Evolutionary conservation across 2,113 vertebrate genomes (phyloP), one percentile per base, ranked within the genome.

Genomic region (Salvator merianae): DNA sequence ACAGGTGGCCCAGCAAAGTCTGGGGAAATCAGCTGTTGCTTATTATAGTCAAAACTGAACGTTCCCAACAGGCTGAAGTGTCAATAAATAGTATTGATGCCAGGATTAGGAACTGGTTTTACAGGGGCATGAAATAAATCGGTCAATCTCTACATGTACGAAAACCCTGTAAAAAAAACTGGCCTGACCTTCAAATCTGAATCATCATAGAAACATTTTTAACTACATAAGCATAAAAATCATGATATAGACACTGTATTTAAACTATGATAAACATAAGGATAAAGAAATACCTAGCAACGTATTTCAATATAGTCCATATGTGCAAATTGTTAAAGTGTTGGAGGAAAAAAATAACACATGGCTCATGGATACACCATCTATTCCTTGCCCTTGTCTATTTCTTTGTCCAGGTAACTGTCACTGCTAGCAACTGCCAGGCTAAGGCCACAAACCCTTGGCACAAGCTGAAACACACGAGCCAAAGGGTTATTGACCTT

Each of bases 1-100:
- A 91, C 93, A 93, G 93, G 92, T 95, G 93, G 88, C 94, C 92
- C 65, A 9, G 90, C 92, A 93, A 93, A 12, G 92, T 86, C 94
- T 93, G 91, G 94, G 65, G 91, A 93, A 94, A 94, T 94, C 93
- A 91, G 94, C 76, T 93, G 90, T 89, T 86, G 88, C 92, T 85
- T 87, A 36, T 94, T 96, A 89, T 79, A 91, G 87, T 81, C 80
- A 90, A 88, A 88, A 82, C 79, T 36, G 22, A 90, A 86, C 81
- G 50, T 55, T 89, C 89, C 83, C 86, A 32, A 65, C 18, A 71
- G 94, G 88, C 82, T 86, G 8, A 87, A 88, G 86, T 90, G 91
- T 86, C 91, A 93, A 87, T 92, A 93, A 91, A 65, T 22, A 83
- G 89, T 88, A 81, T 81, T 84, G 91, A 76, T 87, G 80, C 87